Evolutionary conservation across 1,140 invertebrate species (phyloP).

Genomic region (Drosophila nikananu): DNA sequence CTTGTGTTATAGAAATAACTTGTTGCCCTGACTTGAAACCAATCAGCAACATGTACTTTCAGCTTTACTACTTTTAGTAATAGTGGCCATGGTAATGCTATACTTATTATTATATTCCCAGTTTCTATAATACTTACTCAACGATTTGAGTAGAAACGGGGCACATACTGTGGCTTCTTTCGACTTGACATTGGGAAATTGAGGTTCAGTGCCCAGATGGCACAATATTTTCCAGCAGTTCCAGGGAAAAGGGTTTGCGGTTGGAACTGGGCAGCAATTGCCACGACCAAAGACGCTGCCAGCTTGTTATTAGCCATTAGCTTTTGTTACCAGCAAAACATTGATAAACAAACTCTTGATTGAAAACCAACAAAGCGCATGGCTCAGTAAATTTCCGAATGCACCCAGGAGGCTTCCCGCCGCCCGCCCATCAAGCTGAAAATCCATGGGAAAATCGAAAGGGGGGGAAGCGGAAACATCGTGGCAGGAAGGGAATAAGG

Average conservation of each 20-base stretch:
- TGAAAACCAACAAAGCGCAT: constrained; percentile 78
- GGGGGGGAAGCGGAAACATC: neutral
- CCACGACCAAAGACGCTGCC: constrained; percentile 27
- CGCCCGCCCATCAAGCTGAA: too few relatives aligned
- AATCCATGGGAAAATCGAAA: neutral
- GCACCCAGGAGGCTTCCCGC: constrained; percentile 42
- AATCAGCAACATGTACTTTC: neutral
- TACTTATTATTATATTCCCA: neutral
- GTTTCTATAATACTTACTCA: neutral
- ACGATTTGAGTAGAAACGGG: too few relatives aligned
- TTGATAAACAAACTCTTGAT: constrained; percentile 78
- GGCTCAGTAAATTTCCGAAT: constrained; percentile 65
- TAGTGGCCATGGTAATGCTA: neutral
- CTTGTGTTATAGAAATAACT: neutral
- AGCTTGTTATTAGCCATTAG: constrained; percentile 72
- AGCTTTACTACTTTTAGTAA: neutral
- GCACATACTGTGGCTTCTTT: neutral
- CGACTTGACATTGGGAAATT: neutral
- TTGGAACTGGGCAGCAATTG: constrained; percentile 3
- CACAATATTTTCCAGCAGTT: constrained; percentile 6
- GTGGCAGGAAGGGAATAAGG: neutral
- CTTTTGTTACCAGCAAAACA: constrained; percentile 68
- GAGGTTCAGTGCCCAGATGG: constrained; percentile 34
- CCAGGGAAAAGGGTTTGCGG: neutral
- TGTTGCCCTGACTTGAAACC: neutral